Evolutionary conservation across 2,888 invertebrate species (phyloP), one percentile per base, ranked within the genome.

Genomic region (Loripinus fragilis): DNA sequence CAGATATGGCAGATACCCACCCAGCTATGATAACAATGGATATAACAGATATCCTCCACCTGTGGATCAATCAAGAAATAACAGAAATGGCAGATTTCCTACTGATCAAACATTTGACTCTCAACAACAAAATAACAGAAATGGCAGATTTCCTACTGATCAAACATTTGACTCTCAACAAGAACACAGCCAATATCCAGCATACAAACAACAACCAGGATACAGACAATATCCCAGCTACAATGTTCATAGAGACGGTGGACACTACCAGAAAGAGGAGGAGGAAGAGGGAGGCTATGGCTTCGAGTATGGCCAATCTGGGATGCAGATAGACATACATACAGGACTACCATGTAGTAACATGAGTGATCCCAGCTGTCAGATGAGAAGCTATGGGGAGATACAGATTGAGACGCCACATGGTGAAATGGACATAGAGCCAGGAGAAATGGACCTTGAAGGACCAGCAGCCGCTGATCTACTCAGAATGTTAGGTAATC

Each of bases 351-450:
- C 73, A 8, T 78, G 78, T 25, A 70, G 60, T 64, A 72, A 76
- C 35, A 52, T 83, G 83, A 67, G 70, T 52, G 71, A 73, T 60
- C 83, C 80, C 20, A 41, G 52, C 17, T 83, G 83, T 45, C 69
- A 72, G 55, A 71, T 73, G 71, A 20, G n/a, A 33, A 33, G 41
- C 35, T 68, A 69, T 20, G 52, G 42, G 55, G 83, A 80, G 30
- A 71, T 72, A 12, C 69, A 83, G 41, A 71, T 80, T 23, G 80
- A 83, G 55, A 73, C 73, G 1, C 80, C 80, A 10, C 65, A 73
- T 1, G 80, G 83, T 12, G 80, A 80, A 38, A 67, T 80, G 75
- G 83, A 80, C 66, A 78, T 83, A 60, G 83, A 83, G 50, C 78
- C 80, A 5, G 74, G 71, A 3, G 83, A 83, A 35, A 64, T 83